Evolutionary conservation across 2,113 vertebrate species (phyloP), one percentile per base, ranked within the genome.

Genomic region (Phoxinus phoxinus): DNA sequence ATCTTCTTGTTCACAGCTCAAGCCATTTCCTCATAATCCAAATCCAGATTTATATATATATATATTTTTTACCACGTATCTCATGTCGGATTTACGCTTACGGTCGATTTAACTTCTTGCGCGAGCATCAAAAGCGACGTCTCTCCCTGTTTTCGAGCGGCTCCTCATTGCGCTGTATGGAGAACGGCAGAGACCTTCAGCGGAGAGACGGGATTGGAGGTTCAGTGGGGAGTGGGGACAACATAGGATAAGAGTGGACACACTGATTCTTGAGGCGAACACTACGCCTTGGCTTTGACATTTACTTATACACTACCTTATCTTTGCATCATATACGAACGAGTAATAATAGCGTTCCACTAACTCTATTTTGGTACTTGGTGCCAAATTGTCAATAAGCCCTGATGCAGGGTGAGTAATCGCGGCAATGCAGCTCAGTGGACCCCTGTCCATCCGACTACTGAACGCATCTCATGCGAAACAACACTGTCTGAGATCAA

Each of bases 1-100:
- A 56, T 56, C 53, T n/a, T 53, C 53, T 74, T 37, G 77, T 84
- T 74, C 27, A 72, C 27, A 53, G 77, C 79, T 83, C 87, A 86
- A 59, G 81, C 59, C 53, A 86, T 76, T 79, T 69, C 85, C 84
- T 88, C 85, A 80, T 80, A 87, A 84, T 88, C 87, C 76, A 76
- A 74, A 86, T 41, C 41, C 41, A 41, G 8, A 41, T 41, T 9
- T 41, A 10, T 48, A n/a, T 81, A 41, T 1, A 41, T 41, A 41
- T 41, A 10, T 48, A n/a, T 81, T 81, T 83, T 65, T 35, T 17
- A 37, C 51, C 37, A 35, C 86, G 73, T 81, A 51, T 84, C 30
- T 78, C 71, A 51, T 81, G 81, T 59, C 51, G 44, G 23, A 2
- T n/a, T 82, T 21, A n/a, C 61, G 59, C 4, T 21, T 5, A 21